Conservation (phyloP, 2,113 vertebrate genomes). For the Otolemur garnettii region DNA sequence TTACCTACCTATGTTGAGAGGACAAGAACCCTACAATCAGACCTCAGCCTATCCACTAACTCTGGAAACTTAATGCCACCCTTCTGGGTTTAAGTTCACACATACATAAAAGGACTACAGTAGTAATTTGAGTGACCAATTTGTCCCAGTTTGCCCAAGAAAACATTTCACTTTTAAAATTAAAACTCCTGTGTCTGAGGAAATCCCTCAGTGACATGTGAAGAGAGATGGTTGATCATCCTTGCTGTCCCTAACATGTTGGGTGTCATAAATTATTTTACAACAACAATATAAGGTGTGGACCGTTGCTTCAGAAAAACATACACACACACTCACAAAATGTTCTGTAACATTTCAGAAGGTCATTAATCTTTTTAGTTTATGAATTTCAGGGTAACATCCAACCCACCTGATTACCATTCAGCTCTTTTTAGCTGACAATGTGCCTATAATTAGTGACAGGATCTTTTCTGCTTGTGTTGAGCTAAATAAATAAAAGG, state of each 20-base stretch:
- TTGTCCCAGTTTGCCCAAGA: not conserved
- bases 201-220: not conserved
- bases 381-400: not conserved
- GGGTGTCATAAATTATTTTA: not conserved
- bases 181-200: not conserved
- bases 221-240: not conserved
- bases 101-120: not conserved
- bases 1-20: not conserved
- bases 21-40: not conserved
- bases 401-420: not conserved
- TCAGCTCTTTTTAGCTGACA: not conserved
- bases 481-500: constrained; percentile 17
- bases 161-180: not conserved
- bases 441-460: not conserved
- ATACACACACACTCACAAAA: not conserved
- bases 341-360: not conserved
- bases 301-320: not conserved
- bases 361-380: not conserved
- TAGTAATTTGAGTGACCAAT: not conserved
- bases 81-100: not conserved
- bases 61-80: not conserved
- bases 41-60: not conserved
- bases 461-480: not conserved
- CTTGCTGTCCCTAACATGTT: not conserved
- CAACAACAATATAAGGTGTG: not conserved